Percentiles rank a stretch among this genome's conserved stretches.
These are phyloP conservation scores for Scarus forsteni DNA, from an alignment of 2,797 vertebrate species.

Conservation along the genomic window DNA sequence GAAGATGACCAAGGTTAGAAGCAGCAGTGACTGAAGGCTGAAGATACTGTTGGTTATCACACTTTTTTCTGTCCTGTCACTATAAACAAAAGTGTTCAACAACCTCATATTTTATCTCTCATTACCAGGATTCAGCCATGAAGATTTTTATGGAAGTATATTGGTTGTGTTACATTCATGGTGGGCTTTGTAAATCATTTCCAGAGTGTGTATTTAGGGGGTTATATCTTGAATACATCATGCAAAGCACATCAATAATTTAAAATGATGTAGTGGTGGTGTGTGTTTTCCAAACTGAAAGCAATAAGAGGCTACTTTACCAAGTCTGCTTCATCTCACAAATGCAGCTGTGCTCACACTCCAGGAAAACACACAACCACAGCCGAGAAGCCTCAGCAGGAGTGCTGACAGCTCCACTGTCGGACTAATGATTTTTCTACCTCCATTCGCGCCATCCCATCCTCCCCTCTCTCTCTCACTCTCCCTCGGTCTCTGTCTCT, in stretches of 20 bases:
- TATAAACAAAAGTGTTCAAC: neutral
- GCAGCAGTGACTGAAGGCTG: too few relatives aligned
- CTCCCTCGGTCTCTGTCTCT: neutral
- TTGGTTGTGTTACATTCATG: slow-evolving; percentile 13
- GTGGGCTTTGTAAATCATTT: slow-evolving; percentile 5
- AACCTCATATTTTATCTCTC: neutral
- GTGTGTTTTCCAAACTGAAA: slow-evolving; percentile 45
- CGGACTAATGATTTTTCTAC: slow-evolving; percentile 65
- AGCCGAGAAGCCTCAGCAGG: slow-evolving; percentile 57
- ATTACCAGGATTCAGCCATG: slow-evolving; percentile 4
- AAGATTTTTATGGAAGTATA: neutral
- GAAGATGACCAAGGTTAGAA: too few relatives aligned
- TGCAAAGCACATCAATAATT: slow-evolving; percentile 60
- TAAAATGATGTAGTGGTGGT: slow-evolving; percentile 25
- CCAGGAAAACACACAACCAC: slow-evolving; percentile 18
- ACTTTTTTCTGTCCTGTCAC: neutral
- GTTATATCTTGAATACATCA: slow-evolving; percentile 46
- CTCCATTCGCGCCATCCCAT: neutral
- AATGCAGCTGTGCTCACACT: slow-evolving; percentile 52
- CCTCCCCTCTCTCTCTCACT: slow-evolving; percentile 9
- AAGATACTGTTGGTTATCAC: neutral
- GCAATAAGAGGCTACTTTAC: slow-evolving; percentile 44
- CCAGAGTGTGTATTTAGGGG: slow-evolving; percentile 6
- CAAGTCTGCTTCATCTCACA: slow-evolving; percentile 46
- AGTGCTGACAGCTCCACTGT: slow-evolving; percentile 61